Conservation (phyloP, 2,888 invertebrate genomes). For the Chironomus riparius region DNA sequence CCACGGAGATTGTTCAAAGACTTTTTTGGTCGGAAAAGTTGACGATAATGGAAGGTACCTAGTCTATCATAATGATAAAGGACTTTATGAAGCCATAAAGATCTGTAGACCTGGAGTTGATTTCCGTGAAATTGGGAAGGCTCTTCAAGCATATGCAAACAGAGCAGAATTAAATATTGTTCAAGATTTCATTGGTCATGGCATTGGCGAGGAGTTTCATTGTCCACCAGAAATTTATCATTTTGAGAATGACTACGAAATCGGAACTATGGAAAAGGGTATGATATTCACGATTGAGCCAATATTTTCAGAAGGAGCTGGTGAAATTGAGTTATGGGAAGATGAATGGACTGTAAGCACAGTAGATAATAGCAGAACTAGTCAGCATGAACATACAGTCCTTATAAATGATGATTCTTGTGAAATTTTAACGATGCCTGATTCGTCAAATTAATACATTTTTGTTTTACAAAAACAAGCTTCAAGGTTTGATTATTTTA, state of each 20-base stretch:
- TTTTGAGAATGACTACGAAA: slow-evolving; percentile 51
- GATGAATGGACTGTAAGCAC: slow-evolving; percentile 93
- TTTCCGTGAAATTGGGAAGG: slow-evolving; percentile 53
- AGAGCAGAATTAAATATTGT: slow-evolving; percentile 57
- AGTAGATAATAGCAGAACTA: slow-evolving; percentile 67
- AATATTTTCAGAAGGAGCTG: slow-evolving; percentile 64
- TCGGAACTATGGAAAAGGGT: slow-evolving; percentile 69
- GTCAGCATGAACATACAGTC: slow-evolving; percentile 89
- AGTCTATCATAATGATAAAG: slow-evolving; percentile 59
- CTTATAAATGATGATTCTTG: slow-evolving; percentile 67
- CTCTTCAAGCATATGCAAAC: slow-evolving; percentile 55
- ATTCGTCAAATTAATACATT: neutral
- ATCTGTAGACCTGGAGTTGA: slow-evolving; percentile 52
- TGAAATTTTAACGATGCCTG: slow-evolving; percentile 60
- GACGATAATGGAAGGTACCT: slow-evolving; percentile 63
- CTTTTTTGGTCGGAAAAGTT: slow-evolving; percentile 71
- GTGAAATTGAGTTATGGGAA: slow-evolving; percentile 57
- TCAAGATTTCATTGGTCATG: slow-evolving; percentile 81
- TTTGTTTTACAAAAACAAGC: too few species aligned
- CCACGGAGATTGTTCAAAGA: slow-evolving; percentile 89
- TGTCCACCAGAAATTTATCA: slow-evolving; percentile 86
- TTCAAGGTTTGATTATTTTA: too few species aligned
- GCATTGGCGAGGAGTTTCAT: slow-evolving; percentile 87
- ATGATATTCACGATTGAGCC: slow-evolving; percentile 97
- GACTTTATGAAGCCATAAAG: slow-evolving; percentile 54